These are phyloP conservation scores for Strigamia maritima DNA, from an alignment of 2,888 invertebrate species.

Conservation along the genomic window DNA sequence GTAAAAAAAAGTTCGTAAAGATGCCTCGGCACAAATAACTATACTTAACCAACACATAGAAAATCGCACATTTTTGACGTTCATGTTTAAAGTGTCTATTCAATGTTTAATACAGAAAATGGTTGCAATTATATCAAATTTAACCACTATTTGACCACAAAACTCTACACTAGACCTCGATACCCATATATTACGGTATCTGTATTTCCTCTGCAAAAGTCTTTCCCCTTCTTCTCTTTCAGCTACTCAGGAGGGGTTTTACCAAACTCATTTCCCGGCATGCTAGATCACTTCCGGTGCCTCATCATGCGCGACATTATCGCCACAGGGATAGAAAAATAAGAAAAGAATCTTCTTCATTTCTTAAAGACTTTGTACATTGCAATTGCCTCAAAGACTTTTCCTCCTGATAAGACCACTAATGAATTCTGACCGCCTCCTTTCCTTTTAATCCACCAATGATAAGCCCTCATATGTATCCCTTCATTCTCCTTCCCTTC, in stretches of 20 bases:
- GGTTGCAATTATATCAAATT: too few species aligned
- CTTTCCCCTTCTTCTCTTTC: background rate
- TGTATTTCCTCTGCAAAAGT: background rate
- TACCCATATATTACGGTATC: background rate
- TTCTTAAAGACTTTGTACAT: background rate
- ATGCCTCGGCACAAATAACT: too few species aligned
- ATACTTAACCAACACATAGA: too few species aligned
- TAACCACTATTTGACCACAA: too few species aligned
- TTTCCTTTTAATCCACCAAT: constrained; percentile 17
- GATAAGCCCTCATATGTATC: background rate
- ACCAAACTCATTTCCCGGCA: constrained; percentile 17
- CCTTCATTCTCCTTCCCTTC: background rate
- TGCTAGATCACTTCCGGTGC: constrained; percentile 16
- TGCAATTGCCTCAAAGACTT: constrained; percentile 21
- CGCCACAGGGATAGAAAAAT: background rate
- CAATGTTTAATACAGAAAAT: too few species aligned
- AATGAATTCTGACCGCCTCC: constrained; percentile 7
- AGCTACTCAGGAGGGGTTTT: background rate
- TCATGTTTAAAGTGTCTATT: too few species aligned
- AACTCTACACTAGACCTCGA: background rate
- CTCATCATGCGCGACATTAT: constrained; percentile 19
- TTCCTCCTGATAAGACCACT: constrained; percentile 24
- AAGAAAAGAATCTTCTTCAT: constrained; percentile 18
- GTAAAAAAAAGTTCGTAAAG: too few species aligned
- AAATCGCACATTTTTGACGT: too few species aligned